Conservation (phyloP, 2,797 vertebrate species). For the Menidia menidia region DNA sequence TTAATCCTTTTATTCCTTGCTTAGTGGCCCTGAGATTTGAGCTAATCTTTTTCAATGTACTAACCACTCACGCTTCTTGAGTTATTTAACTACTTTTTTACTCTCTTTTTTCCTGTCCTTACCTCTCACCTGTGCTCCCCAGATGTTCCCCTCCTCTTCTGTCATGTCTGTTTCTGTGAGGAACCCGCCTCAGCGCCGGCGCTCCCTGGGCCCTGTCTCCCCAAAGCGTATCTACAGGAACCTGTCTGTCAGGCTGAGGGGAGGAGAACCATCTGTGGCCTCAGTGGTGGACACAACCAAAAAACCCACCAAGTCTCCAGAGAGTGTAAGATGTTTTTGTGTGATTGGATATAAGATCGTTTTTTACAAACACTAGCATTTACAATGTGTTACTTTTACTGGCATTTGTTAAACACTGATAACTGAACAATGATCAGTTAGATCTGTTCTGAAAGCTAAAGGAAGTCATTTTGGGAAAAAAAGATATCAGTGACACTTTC, state of each 20-base stretch:
- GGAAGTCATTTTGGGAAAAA: neutral
- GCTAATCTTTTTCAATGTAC: conserved; percentile 19
- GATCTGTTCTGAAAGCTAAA: neutral
- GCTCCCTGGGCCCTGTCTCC: conserved; percentile 81
- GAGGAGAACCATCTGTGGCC: conserved; percentile 67
- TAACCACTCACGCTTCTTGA: conserved; percentile 19
- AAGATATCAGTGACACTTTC: neutral
- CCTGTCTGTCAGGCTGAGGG: conserved; percentile 80
- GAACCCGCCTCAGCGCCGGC: conserved; percentile 78
- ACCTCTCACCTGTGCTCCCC: neutral
- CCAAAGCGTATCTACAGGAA: conserved; percentile 86
- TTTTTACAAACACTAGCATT: neutral
- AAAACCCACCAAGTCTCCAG: conserved; percentile 64
- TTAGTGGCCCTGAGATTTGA: neutral
- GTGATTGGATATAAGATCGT: neutral
- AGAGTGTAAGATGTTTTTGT: conserved; percentile 64
- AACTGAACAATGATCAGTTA: neutral
- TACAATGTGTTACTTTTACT: too few relatives aligned
- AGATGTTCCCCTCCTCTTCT: conserved; percentile 17
- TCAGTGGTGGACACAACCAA: conserved; percentile 51
- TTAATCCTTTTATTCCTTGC: conserved; percentile 4
- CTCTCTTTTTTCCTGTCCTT: neutral
- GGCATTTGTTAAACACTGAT: too few relatives aligned
- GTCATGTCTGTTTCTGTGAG: conserved; percentile 77
- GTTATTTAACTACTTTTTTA: neutral